Evolutionary conservation across 1,140 invertebrate genomes (phyloP).

Genomic region (Ooceraea biroi): DNA sequence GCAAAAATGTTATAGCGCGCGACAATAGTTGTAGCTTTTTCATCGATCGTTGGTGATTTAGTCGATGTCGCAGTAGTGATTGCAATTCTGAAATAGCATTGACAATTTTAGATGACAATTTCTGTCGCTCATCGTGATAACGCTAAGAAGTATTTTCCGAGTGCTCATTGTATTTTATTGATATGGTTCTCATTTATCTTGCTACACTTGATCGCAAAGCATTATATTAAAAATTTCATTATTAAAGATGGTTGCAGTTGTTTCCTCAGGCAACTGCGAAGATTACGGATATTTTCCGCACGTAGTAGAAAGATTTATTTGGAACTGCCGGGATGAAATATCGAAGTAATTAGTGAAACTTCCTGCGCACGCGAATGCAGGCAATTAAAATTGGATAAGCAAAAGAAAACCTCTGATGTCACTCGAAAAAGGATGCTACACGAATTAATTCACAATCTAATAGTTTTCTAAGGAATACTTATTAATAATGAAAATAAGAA

Average conservation of each 20-base stretch:
- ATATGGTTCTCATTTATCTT: neutral
- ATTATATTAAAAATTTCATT: neutral
- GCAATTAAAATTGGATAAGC: conserved; percentile 57
- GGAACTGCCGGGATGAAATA: conserved; percentile 39
- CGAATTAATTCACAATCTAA: conserved; percentile 42
- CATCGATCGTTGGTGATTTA: neutral
- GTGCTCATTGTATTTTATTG: neutral
- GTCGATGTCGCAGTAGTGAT: conserved; percentile 13
- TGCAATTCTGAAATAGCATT: neutral
- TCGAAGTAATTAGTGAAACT: conserved; percentile 48
- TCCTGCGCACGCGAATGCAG: conserved; percentile 17
- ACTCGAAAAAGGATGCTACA: conserved; percentile 10
- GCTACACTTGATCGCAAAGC: neutral
- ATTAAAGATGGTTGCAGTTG: neutral
- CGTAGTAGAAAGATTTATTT: conserved; percentile 32
- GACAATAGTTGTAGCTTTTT: conserved; percentile 35
- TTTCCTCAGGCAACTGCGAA: neutral
- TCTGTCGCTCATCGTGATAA: neutral
- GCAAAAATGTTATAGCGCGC: conserved; percentile 32
- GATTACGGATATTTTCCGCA: conserved; percentile 32
- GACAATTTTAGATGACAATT: neutral
- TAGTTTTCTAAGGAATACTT: conserved; percentile 12
- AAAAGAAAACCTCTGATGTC: conserved; percentile 37
- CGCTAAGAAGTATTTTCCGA: neutral
- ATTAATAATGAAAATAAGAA: neutral